Base-by-base conservation (phyloP, 2,888 invertebrate species). In the Mesochorus sp. region DNA sequence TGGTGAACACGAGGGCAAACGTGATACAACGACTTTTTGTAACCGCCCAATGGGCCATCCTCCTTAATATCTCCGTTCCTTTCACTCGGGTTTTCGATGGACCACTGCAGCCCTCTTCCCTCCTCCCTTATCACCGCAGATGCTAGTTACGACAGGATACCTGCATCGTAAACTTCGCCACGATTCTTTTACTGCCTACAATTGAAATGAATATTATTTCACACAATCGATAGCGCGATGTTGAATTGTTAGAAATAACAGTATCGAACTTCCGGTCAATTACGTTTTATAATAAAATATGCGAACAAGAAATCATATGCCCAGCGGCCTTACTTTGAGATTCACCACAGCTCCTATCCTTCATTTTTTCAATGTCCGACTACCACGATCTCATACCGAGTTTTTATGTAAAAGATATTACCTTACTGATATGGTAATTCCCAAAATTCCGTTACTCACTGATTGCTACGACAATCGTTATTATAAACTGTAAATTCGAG, bases 1-100 rank as follows among this genome's bases (percentile, higher is more conserved):
- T 80, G 79, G 84, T 42, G 64, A 85, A 80, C 76, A 80, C 81
- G 75, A 85, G 62, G 57, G 75, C 57, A 44, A 84, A 21, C 31
- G 59, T 34, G 24, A 14, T 42, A 17, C 47, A 55, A 17, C 24
- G 31, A 8, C 4, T 39, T 67, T 71, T 67, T 57, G 21, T 49
- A 34, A 2, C 66, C 10, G 28, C 12, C 44, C 75, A 44, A 64
- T 61, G 8, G 74, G 72, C 81, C 81, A 81, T 81, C 53, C 62
- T 71, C 68, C 66, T 19, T 64, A 42, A 17, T 72, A 75, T 83
- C 66, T 75, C 66, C 62, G 37, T 28, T 24, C 31, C 61, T 42
- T 62, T 53, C 59, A 26, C 57, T 26, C 64, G 34, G 26, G 21
- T 71, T 71, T 66, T 55, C 28, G 47, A n/a, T 31, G 28, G 37